Evolutionary conservation across 1,140 invertebrate species (phyloP), one percentile per base, ranked within the genome.

Genomic region (Hesperophylax magnus): DNA sequence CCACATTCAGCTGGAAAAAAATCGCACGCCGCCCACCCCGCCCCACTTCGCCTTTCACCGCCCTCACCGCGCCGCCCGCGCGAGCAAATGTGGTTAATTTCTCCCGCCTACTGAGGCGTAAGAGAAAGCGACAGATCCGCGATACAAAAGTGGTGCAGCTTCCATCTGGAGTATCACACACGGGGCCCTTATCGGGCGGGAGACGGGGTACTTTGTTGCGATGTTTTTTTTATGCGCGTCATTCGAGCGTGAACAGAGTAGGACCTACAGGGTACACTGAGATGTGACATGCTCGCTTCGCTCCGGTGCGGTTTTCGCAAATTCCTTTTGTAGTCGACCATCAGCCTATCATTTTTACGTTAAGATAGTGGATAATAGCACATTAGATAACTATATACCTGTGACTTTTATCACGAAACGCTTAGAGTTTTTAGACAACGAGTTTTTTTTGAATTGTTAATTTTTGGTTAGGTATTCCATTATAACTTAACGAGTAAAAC

Each of bases 41-140:
- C 53, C 52, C 27, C 61, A 20, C 60, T 39, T 71, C 60, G 20
- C 22, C 58, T 52, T 39, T 34, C 6, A 47, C 72, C 18, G 74
- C 24, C 53, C 69, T 72, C 52, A 1, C 14, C 20, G 4, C 72
- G 52, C n/a, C 67, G 61, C 27, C 76, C 47, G 56, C 75, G 18
- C 77, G 58, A 24, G 77, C 77, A 75, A 82, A 82, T 77, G 77
- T 82, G 78, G 81, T 82, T 82, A 82, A 82, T 82, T 81, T 75
- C 72, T 65, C 67, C 61, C 81, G 76, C 74, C 78, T 80, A 82
- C 78, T 80, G 81, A 82, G 77, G 71, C 81, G 71, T 78, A 75
- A 79, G 65, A 82, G 81, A 80, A 82, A 82, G 81, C 81, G 81
- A 82, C 81, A 82, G 76, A 82, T 82, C 52, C 69, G 77, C 77